phyloP scores from a whole-genome alignment of 2,888 invertebrate genomes.

The Lepeophtheirus nordmannii region DNA sequence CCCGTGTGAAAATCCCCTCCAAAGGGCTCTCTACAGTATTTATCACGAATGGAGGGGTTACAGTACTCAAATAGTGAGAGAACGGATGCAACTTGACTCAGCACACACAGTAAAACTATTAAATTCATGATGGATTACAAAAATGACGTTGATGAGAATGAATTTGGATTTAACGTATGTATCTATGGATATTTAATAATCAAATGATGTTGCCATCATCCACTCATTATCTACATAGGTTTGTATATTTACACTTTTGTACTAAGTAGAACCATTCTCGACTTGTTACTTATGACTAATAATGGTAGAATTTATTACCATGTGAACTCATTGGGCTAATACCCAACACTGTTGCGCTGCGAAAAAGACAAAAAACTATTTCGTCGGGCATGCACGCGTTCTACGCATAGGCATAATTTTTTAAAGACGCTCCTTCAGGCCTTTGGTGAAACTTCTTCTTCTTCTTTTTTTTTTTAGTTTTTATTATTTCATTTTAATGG shows the following conservation, averaged over 20 bases:
- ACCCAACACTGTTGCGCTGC: constrained; percentile 5
- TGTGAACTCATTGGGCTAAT: constrained; percentile 2
- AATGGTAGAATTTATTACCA: background rate
- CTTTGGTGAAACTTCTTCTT: background rate
- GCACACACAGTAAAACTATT: background rate
- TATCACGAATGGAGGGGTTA: background rate
- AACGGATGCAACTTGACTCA: background rate
- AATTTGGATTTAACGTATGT: too few relatives aligned
- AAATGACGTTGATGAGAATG: too few relatives aligned
- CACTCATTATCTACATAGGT: too few relatives aligned
- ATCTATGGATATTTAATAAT: too few relatives aligned
- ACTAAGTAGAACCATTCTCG: too few relatives aligned
- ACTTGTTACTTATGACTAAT: too few relatives aligned
- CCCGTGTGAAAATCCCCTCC: constrained; percentile 21
- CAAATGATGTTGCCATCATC: too few relatives aligned
- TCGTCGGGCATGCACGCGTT: background rate
- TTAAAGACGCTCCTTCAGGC: background rate
- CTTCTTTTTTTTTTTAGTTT: background rate
- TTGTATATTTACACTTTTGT: too few relatives aligned
- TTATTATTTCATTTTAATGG: background rate
- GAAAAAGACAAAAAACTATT: background rate
- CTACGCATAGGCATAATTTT: constrained; percentile 6
- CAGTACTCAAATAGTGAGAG: background rate
- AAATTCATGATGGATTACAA: too few relatives aligned
- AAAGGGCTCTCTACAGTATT: constrained; percentile 15